Percentiles rank a stretch among this genome's conserved stretches.
Evolutionary conservation across 2,113 vertebrate genomes (phyloP).

Genomic region (Manacus vitellinus): DNA sequence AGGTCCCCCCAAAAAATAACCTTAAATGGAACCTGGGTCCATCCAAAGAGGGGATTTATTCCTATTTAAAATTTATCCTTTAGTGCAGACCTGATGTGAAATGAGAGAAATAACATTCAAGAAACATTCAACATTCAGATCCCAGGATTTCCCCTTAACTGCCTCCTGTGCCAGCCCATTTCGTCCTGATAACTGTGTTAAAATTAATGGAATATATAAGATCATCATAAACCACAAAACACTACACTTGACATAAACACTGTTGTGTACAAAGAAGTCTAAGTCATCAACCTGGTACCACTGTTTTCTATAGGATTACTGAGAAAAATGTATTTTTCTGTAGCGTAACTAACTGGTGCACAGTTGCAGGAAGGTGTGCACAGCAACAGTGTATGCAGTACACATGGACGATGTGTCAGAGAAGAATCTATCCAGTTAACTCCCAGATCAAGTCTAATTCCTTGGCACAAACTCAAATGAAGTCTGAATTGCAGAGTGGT

Average conservation of each 20-base stretch:
- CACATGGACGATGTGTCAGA: rapidly evolving
- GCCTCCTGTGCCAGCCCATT: background rate
- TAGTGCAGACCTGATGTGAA: background rate
- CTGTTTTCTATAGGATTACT: background rate
- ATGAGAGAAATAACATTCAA: background rate
- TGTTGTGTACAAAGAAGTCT: background rate
- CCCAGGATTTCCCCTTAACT: background rate
- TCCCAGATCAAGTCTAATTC: background rate
- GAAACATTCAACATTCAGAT: background rate
- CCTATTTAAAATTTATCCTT: background rate
- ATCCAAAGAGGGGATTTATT: background rate
- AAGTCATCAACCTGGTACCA: background rate
- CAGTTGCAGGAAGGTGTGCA: background rate
- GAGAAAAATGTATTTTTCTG: background rate
- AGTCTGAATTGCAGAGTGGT: background rate
- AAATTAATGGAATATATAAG: background rate
- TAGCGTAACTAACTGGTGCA: background rate
- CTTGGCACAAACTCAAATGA: background rate
- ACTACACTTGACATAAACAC: background rate
- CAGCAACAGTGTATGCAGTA: background rate
- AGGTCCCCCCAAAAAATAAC: background rate
- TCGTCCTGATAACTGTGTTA: background rate
- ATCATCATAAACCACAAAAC: background rate
- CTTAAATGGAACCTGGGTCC: background rate
- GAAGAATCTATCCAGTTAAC: background rate